Base-by-base conservation (phyloP, 1,140 invertebrate genomes). In the Zaprionus kolodkinae region DNA sequence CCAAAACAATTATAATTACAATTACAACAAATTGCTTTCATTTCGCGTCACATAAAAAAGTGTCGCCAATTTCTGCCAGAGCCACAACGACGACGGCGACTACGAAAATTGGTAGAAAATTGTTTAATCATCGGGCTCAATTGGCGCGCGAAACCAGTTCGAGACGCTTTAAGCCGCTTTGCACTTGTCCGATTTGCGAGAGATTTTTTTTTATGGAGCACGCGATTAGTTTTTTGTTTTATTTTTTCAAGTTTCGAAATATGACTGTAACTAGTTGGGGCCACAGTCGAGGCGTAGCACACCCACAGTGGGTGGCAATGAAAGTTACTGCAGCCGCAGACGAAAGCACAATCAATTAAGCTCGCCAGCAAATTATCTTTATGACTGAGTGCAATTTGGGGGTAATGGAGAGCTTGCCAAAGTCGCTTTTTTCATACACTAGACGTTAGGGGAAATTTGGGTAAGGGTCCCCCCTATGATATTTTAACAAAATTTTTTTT, bases 61-160 rank as follows among this genome's bases (percentile, higher is more conserved):
- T 73, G 80, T 72, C 57, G 21, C 55, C 64, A 54, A 84, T 66
- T 65, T 50, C 38, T 65, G 27, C 27, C 27, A 30, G 25, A 27
- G 35, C 36, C 17, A 21, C 62, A 38, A 45, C 60, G 59, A 64
- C 21, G n/a, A 35, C 36, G 21, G 21, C 50, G 52, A 35, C 35
- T 57, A 69, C 30, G 48, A 63, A 7, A 57, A 30, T 4, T 15
- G 35, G 69, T 55, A 63, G 70, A 88, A 87, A 84, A 88, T 84
- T 87, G 84, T 88, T 84, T 81, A 88, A 88, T 87, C 78, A 87
- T 87, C 69, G 80, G 66, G 68, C 77, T 72, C 68, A 59, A 61
- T 72, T 66, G 73, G 30, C n/a, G 30, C 7, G 15, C 30, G 59
- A 83, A 86, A 88, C 83, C 63, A 43, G 82, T 86, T 76, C 69